Percentiles rank a stretch among this genome's conserved stretches.
These are phyloP conservation scores for Agrochola litura DNA, from an alignment of 2,888 invertebrate species.

Conservation along the genomic window DNA sequence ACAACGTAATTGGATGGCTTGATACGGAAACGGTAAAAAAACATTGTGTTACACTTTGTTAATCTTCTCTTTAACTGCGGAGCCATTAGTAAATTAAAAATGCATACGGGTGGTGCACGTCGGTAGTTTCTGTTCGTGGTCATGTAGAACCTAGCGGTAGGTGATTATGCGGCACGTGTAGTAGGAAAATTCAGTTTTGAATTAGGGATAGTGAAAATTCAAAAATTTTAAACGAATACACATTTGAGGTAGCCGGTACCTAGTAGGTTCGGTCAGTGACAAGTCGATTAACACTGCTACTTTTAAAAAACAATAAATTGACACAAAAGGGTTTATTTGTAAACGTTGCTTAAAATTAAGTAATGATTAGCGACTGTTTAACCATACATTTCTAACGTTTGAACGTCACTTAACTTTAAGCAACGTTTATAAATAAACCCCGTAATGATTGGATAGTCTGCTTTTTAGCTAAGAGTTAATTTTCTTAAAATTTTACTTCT, in stretches of 20 bases:
- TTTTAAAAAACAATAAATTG: neutral
- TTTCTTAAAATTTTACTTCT: too few species aligned
- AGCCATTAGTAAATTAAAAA: constrained; percentile 62
- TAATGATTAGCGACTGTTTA: too few species aligned
- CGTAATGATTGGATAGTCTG: neutral
- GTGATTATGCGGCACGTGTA: neutral
- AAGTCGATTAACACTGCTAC: neutral
- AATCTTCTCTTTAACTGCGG: constrained; percentile 46
- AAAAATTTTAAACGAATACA: neutral
- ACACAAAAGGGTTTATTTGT: too few species aligned
- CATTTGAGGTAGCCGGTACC: neutral
- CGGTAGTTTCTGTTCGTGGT: constrained; percentile 14
- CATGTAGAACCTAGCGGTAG: neutral
- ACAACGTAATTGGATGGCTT: constrained; percentile 50
- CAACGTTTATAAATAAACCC: too few species aligned
- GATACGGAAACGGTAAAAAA: constrained; percentile 42
- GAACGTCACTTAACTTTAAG: too few species aligned
- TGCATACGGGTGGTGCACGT: constrained; percentile 24
- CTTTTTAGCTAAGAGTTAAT: too few species aligned
- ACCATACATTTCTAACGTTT: too few species aligned
- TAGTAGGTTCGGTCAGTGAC: neutral
- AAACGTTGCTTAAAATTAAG: too few species aligned
- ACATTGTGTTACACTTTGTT: constrained; percentile 51
- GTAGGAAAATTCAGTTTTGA: neutral
- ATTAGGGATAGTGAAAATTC: neutral